Base-by-base conservation (phyloP, 2,888 invertebrate species). In the Mactromeris polynyma region DNA sequence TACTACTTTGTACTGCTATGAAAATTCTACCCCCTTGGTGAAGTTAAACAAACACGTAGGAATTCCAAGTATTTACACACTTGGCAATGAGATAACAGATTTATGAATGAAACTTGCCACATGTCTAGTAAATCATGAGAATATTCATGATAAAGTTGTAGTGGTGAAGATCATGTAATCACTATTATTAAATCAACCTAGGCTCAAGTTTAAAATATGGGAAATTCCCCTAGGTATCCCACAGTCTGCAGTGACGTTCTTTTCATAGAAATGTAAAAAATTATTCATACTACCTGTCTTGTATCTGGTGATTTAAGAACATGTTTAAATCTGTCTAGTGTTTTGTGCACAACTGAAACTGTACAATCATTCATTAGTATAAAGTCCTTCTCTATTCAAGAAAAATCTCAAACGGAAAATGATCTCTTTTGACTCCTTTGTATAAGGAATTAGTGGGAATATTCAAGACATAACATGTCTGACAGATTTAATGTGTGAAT, bases 1-100 rank as follows among this genome's bases (percentile, higher is more conserved):
- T 36, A 33, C 36, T 33, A 33, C 33, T 19, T 14, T 73, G 73
- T 14, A 73, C 17, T 36, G 3, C 36, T 73, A 14, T 36, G 26
- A 17, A 26, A 21, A 73, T 73, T 73, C 73, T 36, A 17, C 33
- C 2, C 31, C 31, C 69, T 33, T 11, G 9, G 31, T 33, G 31
- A 9, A 64, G 46, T 17, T 14, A 19, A 38, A 64, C 83, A 69
- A 46, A 73, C 31, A 58, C 14, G 33, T 73, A 21, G 83, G 83
- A 83, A 83, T 83, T 83, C 73, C 46, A 83, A 83, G 33, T 73
- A 83, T 83, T 40, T 83, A 73, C 73, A 36, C 73, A 73, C 73
- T 73, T 73, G 73, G 73, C 73, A 33, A 73, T 33, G 36, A 73
- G 73, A 73, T 73, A 73, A 36, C 73, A 7, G 26, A 73, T 36